A percentile compares a stretch with the other conserved stretches of the same genome.
phyloP scores from a whole-genome alignment of 2,113 vertebrate species.

The Gila orcuttii region DNA sequence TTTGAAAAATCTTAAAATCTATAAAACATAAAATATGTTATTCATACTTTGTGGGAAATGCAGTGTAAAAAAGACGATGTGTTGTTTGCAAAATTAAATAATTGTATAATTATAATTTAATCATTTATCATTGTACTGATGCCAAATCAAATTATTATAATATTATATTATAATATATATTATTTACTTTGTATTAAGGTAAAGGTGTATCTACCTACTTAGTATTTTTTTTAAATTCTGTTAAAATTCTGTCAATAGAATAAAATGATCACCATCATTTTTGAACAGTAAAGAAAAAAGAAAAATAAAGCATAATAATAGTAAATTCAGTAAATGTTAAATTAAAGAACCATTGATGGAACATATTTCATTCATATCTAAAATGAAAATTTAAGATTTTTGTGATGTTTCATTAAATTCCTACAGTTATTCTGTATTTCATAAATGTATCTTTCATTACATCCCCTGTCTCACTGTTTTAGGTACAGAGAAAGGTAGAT shows the following conservation, averaged over 20 bases:
- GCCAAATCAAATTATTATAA: neutral
- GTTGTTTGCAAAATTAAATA: neutral
- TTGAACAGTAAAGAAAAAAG: neutral
- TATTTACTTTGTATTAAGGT: neutral
- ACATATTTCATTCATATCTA: too few relatives aligned
- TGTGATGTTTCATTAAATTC: too few relatives aligned
- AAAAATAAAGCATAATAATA: neutral
- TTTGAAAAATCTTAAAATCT: neutral
- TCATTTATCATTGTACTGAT: neutral
- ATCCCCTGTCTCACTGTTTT: slow-evolving; percentile 51
- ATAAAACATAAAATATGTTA: neutral
- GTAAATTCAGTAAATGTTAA: neutral
- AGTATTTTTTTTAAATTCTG: neutral
- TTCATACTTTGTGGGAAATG: neutral
- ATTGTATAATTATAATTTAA: neutral
- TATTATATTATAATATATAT: neutral
- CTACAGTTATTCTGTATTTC: neutral
- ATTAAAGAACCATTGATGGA: too few relatives aligned
- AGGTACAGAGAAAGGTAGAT: slow-evolving; percentile 90
- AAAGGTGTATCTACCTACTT: neutral
- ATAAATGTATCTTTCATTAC: neutral
- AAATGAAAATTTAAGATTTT: too few relatives aligned
- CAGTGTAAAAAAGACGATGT: neutral
- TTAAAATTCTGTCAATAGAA: neutral
- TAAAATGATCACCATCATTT: neutral